These are phyloP conservation scores for Chesias legatella DNA, from an alignment of 2,888 invertebrate genomes.

Conservation along the genomic window DNA sequence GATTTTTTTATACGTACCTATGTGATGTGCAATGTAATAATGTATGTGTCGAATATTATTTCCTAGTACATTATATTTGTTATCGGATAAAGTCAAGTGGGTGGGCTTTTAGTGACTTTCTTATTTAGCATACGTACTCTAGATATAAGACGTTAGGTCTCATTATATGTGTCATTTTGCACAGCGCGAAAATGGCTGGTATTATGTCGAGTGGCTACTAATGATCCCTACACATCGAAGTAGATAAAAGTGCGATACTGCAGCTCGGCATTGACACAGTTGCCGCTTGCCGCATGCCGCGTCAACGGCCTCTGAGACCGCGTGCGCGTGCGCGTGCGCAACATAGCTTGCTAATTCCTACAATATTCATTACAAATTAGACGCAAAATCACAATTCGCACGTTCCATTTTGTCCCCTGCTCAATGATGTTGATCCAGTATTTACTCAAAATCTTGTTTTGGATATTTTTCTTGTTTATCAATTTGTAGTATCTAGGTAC, in stretches of 20 bases:
- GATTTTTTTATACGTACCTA: too few relatives aligned
- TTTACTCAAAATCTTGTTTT: too few relatives aligned
- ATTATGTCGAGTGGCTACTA: constrained; percentile 17
- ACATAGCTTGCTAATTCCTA: constrained; percentile 14
- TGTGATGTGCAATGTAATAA: too few relatives aligned
- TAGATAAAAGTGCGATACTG: constrained; percentile 71
- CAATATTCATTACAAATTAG: background rate
- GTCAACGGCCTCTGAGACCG: constrained; percentile 50
- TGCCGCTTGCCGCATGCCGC: constrained; percentile 49
- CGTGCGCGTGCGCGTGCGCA: constrained; percentile 37
- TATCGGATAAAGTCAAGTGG: too few relatives aligned
- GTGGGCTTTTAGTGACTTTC: too few relatives aligned
- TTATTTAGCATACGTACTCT: background rate
- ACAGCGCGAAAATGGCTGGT: constrained; percentile 8
- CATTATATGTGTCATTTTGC: background rate
- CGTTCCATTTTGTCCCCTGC: too few relatives aligned
- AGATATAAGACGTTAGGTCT: background rate
- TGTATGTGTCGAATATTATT: too few relatives aligned
- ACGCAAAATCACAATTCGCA: too few relatives aligned
- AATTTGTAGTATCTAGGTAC: too few relatives aligned
- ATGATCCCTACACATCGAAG: constrained; percentile 55
- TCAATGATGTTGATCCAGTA: too few relatives aligned
- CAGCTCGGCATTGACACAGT: constrained; percentile 74
- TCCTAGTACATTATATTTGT: too few relatives aligned
- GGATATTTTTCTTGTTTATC: too few relatives aligned